Evolutionary conservation across 2,113 vertebrate genomes (phyloP).

Genomic region (Numida meleagris): DNA sequence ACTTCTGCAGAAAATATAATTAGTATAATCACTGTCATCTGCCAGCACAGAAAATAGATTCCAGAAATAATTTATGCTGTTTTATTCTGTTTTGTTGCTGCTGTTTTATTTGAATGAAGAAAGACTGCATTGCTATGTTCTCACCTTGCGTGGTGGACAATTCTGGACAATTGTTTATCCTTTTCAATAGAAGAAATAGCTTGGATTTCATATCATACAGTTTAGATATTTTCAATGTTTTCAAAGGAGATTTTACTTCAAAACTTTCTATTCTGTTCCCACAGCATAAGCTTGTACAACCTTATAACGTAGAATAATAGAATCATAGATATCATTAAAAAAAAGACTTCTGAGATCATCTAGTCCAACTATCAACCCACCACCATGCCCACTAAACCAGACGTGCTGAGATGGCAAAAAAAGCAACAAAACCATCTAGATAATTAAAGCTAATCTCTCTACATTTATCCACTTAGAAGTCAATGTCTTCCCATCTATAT

Average conservation of each 20-base stretch:
- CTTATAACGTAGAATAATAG: neutral
- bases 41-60: constrained; percentile 12
- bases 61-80: constrained; percentile 27
- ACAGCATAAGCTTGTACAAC: neutral
- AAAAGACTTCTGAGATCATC: too few relatives aligned
- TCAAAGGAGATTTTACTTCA: neutral
- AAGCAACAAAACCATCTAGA: neutral
- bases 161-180: neutral
- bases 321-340: too few relatives aligned
- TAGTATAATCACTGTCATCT: constrained; percentile 42
- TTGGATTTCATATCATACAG: neutral
- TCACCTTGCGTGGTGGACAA: neutral
- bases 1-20: constrained; percentile 43
- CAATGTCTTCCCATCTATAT: neutral
- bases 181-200: neutral
- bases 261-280: neutral
- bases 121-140: neutral
- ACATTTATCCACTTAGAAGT: neutral
- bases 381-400: neutral
- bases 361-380: too few relatives aligned
- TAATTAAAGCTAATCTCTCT: neutral
- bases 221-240: neutral
- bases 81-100: neutral
- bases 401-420: neutral
- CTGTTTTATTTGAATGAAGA: neutral